These are phyloP conservation scores for Lutjanus argentimaculatus DNA, from an alignment of 2,797 vertebrate genomes.

Conservation along the genomic window DNA sequence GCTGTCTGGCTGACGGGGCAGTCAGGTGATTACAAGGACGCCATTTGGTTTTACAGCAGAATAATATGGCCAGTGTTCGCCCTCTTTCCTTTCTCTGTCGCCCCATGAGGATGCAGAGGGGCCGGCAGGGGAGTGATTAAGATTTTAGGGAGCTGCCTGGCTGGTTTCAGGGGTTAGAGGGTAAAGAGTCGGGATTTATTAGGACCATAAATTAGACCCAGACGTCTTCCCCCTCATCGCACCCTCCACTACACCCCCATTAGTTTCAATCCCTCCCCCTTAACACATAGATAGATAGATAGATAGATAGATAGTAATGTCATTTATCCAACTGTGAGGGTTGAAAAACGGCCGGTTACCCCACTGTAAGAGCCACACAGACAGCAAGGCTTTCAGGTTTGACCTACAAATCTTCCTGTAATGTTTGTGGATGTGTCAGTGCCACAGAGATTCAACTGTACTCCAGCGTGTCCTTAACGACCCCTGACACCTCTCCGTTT, in stretches of 20 bases:
- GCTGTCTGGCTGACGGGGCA: slow-evolving; percentile 56
- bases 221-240: slow-evolving; percentile 50
- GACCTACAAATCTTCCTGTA: slow-evolving; percentile 47
- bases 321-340: slow-evolving; percentile 25
- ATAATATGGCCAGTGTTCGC: slow-evolving; percentile 74
- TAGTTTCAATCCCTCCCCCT: slow-evolving; percentile 39
- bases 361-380: slow-evolving; percentile 36
- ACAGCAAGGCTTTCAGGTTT: slow-evolving; percentile 50
- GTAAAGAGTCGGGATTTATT: slow-evolving; percentile 88
- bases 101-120: slow-evolving; percentile 61
- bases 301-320: slow-evolving; percentile 1
- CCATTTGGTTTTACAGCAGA: slow-evolving; percentile 84
- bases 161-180: slow-evolving; percentile 85
- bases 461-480: slow-evolving; percentile 46
- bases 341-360: slow-evolving; percentile 1
- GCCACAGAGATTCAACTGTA: slow-evolving; percentile 62
- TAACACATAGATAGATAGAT: neutral
- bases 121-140: slow-evolving; percentile 81
- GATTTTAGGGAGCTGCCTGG: slow-evolving; percentile 83
- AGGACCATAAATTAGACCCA: slow-evolving; percentile 84
- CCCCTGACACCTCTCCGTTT: slow-evolving; percentile 35
- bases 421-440: slow-evolving; percentile 57
- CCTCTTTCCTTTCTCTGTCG: slow-evolving; percentile 60
- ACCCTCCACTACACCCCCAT: slow-evolving; percentile 27
- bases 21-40: slow-evolving; percentile 85